A percentile compares a stretch with the other conserved stretches of the same genome.
Conservation (phyloP, 2,797 vertebrate genomes). For the Uromys caudimaculatus region DNA sequence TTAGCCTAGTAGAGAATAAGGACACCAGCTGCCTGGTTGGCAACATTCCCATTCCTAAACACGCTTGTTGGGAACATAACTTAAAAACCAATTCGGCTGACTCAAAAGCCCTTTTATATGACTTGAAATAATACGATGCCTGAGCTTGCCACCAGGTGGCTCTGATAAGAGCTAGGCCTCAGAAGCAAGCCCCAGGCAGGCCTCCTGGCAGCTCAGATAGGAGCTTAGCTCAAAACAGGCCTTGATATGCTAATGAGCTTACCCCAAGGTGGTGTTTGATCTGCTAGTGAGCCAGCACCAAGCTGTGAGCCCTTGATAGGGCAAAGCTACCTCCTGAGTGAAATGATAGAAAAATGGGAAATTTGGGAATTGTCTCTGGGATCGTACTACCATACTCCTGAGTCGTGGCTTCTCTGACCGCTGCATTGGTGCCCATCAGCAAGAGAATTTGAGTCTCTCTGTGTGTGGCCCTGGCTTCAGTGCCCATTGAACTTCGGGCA, state of each 20-base stretch:
- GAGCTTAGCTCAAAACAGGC: neutral
- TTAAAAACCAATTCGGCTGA: neutral
- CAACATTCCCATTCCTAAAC: neutral
- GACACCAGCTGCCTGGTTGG: neutral
- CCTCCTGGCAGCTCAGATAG: neutral
- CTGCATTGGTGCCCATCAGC: neutral
- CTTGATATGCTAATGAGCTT: neutral
- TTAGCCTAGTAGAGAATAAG: neutral
- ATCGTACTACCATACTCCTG: accelerated
- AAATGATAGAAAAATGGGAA: neutral
- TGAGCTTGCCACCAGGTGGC: neutral
- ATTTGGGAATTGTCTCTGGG: neutral
- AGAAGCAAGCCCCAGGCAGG: neutral
- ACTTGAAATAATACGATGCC: neutral
- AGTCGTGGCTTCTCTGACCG: no score
- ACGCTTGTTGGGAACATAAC: neutral
- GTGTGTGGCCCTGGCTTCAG: neutral
- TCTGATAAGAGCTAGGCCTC: neutral
- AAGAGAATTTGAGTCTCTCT: neutral
- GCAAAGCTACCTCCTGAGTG: neutral
- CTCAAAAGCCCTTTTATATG: neutral
- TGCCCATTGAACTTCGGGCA: neutral
- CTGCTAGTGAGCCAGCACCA: neutral
- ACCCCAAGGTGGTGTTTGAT: neutral
- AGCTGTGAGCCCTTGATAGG: neutral